Evolutionary conservation across 1,140 invertebrate genomes (phyloP).

Genomic region (Caerostris darwini): DNA sequence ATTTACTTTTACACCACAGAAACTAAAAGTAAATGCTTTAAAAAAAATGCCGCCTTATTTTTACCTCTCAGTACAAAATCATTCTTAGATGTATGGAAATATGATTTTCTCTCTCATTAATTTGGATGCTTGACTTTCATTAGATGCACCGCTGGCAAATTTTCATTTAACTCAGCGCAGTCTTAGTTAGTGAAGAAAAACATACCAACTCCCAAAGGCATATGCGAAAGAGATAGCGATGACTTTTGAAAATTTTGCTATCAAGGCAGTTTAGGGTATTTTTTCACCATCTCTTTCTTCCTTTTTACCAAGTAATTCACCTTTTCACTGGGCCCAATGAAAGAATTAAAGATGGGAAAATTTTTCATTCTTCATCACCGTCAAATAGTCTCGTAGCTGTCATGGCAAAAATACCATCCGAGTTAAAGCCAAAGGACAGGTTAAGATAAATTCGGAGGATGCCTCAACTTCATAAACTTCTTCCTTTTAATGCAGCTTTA

Average conservation of each 20-base stretch:
- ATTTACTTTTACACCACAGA: background rate
- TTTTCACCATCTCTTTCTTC: background rate
- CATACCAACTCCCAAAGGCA: constrained; percentile 21
- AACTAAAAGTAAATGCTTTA: background rate
- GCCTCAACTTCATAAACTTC: constrained; percentile 15
- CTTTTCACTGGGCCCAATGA: constrained; percentile 16
- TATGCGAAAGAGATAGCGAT: constrained; percentile 33
- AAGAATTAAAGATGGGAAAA: constrained; percentile 64
- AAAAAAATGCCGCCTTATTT: background rate
- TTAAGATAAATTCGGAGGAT: background rate
- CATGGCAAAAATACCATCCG: constrained; percentile 50
- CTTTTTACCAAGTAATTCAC: constrained; percentile 16
- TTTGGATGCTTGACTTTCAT: constrained; percentile 32
- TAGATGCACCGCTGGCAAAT: constrained; percentile 51
- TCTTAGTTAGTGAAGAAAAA: background rate
- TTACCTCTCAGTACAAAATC: background rate
- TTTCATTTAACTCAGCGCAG: constrained; percentile 61
- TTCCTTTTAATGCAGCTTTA: constrained; percentile 57
- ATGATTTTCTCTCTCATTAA: constrained; percentile 1
- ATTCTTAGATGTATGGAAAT: background rate
- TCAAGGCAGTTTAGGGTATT: constrained; percentile 1
- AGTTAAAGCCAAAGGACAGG: constrained; percentile 19
- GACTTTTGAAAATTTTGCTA: constrained; percentile 33
- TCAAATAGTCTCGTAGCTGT: constrained; percentile 45
- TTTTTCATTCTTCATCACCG: constrained; percentile 62